These are phyloP conservation scores for Imbricaverruca yamaguchii DNA, from an alignment of 2,888 invertebrate genomes.

Conservation along the genomic window DNA sequence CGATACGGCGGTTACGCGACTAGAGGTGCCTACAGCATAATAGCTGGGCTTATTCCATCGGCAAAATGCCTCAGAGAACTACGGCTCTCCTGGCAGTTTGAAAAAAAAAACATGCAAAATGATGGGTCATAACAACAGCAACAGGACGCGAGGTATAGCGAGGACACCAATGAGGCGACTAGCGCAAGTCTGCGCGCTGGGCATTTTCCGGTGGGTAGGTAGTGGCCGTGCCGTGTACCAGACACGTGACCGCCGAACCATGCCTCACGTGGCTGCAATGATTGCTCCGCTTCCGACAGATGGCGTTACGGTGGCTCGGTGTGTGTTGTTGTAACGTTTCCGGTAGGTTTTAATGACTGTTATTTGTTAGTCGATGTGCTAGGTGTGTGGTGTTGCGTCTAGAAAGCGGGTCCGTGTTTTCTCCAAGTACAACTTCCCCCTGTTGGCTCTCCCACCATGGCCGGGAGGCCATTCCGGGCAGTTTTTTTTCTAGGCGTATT, in stretches of 20 bases:
- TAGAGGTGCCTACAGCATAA: too few species aligned
- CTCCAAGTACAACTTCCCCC: constrained; percentile 10
- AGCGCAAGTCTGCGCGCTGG: not conserved
- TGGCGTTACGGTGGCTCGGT: constrained; percentile 8
- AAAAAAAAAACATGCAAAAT: too few species aligned
- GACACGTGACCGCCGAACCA: too few species aligned
- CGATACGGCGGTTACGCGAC: too few species aligned
- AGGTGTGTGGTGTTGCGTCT: not conserved
- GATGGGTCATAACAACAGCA: too few species aligned
- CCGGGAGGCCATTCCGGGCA: not conserved
- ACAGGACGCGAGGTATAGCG: too few species aligned
- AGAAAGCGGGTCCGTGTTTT: not conserved
- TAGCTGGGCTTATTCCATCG: too few species aligned
- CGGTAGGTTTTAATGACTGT: constrained; percentile 22
- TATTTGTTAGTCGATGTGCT: constrained; percentile 12
- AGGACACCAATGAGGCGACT: too few species aligned
- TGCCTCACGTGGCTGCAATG: too few species aligned
- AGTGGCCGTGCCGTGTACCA: too few species aligned
- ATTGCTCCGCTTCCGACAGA: not conserved
- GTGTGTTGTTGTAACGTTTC: not conserved
- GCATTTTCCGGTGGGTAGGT: not conserved
- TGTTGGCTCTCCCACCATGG: not conserved
- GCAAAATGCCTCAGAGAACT: too few species aligned
- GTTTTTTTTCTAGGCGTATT: not conserved
- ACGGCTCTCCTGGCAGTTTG: too few species aligned